Conservation (phyloP, 2,113 vertebrate species). For the Gambusia holbrooki region DNA sequence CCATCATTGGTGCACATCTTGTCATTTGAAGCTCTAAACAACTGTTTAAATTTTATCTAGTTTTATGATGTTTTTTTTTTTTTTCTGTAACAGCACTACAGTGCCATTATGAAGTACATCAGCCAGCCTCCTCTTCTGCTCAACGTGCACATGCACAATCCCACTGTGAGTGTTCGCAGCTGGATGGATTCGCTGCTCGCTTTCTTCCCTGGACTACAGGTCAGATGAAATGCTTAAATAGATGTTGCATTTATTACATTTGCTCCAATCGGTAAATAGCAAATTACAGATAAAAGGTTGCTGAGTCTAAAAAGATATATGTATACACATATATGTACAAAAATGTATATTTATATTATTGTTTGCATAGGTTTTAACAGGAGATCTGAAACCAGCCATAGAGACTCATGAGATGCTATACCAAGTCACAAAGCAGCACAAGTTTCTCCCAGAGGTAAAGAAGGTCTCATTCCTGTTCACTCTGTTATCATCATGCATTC, state of each 20-base stretch:
- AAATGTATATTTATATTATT: not conserved
- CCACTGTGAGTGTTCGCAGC: conserved; percentile 87
- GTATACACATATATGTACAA: no score
- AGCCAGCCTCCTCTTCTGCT: conserved; percentile 96
- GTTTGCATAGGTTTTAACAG: conserved; percentile 89
- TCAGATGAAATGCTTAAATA: conserved; percentile 51
- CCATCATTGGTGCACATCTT: not conserved
- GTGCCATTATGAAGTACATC: conserved; percentile 98
- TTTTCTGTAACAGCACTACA: conserved; percentile 86
- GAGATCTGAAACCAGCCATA: conserved; percentile 97
- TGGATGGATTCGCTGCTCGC: conserved; percentile 99
- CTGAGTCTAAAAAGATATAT: not conserved
- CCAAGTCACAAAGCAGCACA: conserved; percentile 99
- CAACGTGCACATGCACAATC: conserved; percentile 98
- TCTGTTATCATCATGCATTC: not conserved
- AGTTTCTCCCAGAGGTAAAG: conserved; percentile 96
- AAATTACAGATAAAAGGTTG: not conserved
- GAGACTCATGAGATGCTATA: conserved; percentile 99
- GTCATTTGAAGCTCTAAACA: not conserved
- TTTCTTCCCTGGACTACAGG: conserved; percentile 98
- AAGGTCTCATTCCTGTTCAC: not conserved
- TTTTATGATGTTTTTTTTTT: conserved; percentile 15
- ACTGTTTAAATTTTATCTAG: not conserved
- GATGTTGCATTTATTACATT: not conserved
- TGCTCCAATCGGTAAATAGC: not conserved